Percentiles rank a stretch among this genome's conserved stretches.
Conservation (phyloP, 2,113 vertebrate genomes). For the Menidia beryllina region DNA sequence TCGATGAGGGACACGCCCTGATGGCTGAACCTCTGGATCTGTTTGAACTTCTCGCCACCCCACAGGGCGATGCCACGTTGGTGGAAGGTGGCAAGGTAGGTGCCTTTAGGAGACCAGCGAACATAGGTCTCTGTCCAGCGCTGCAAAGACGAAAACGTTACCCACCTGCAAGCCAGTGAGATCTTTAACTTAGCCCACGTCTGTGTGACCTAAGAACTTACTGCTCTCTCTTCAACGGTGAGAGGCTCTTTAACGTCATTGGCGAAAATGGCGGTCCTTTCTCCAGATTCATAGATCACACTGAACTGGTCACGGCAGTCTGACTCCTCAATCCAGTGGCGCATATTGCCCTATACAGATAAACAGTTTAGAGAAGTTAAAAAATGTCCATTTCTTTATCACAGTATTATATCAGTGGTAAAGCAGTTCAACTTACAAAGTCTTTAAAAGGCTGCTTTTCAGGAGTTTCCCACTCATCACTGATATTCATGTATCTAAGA, state of each 20-base stretch:
- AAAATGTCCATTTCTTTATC: too few relatives aligned
- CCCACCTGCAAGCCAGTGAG: neutral
- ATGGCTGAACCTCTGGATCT: conserved; percentile 98
- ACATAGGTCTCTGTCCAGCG: conserved; percentile 98
- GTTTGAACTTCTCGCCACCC: conserved; percentile 99
- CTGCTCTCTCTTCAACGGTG: conserved; percentile 92
- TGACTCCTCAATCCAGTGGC: conserved; percentile 95
- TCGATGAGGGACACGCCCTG: conserved; percentile 97
- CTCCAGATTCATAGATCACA: conserved; percentile 97
- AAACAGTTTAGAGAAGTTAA: neutral
- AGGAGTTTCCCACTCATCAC: conserved; percentile 96
- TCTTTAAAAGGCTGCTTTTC: conserved; percentile 99
- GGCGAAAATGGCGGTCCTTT: conserved; percentile 93
- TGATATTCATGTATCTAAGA: conserved; percentile 93
- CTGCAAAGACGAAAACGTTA: conserved; percentile 69
- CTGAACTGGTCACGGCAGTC: conserved; percentile 98
- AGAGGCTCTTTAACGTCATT: conserved; percentile 96
- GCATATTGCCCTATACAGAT: conserved; percentile 88
- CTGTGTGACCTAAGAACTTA: conserved; percentile 70
- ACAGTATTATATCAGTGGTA: too few relatives aligned
- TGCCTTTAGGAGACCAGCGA: conserved; percentile 97
- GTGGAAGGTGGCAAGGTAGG: conserved; percentile 96
- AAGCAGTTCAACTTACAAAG: conserved; percentile 85
- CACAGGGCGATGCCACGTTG: conserved; percentile 96
- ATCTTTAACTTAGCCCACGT: neutral